Percentiles rank a stretch among this genome's conserved stretches.
Conservation (phyloP, 2,113 vertebrate species). For the Typhlomys cinereus region DNA sequence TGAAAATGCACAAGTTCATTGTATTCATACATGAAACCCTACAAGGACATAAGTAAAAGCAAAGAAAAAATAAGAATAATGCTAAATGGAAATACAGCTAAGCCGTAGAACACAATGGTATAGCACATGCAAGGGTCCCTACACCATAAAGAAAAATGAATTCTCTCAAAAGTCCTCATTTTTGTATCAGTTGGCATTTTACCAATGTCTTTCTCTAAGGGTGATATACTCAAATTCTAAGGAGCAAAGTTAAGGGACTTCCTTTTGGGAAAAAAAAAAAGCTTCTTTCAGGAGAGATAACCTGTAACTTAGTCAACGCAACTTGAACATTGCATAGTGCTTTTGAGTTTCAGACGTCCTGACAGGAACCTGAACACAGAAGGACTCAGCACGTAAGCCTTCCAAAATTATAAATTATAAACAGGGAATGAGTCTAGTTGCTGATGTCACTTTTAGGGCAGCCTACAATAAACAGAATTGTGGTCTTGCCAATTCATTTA, state of each 20-base stretch:
- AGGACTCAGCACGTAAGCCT: background rate
- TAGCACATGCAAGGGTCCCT: no score
- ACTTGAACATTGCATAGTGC: background rate
- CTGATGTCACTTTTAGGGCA: slow-evolving; percentile 5
- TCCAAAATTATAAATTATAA: background rate
- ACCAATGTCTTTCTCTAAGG: background rate
- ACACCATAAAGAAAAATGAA: no score
- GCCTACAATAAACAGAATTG: background rate
- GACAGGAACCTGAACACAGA: background rate
- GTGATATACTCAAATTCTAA: background rate
- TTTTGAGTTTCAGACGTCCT: background rate
- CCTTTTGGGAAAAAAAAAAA: background rate
- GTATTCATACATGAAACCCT: no score
- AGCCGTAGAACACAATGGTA: no score
- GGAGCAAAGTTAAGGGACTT: background rate
- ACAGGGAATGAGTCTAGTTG: background rate
- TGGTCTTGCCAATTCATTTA: background rate
- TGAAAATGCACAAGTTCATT: no score
- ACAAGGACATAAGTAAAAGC: no score
- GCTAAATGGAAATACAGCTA: no score
- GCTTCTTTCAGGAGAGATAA: background rate
- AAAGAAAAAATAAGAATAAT: no score
- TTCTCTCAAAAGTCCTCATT: background rate
- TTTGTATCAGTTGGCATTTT: background rate
- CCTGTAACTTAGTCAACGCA: background rate